Evolutionary conservation across 1,140 invertebrate genomes (phyloP).

Genomic region (Phymastichus coffea): DNA sequence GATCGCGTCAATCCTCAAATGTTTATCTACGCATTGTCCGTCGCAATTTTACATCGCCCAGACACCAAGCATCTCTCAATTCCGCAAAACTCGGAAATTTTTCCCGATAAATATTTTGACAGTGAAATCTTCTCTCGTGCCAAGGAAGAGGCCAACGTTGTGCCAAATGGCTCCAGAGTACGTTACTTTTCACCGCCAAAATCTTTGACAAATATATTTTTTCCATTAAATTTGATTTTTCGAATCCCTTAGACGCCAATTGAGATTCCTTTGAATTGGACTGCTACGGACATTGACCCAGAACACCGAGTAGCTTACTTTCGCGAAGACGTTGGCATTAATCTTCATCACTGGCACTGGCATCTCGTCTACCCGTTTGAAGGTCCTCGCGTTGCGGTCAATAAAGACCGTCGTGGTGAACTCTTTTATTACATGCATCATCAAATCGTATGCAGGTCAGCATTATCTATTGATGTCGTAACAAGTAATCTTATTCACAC

Average conservation of each 20-base stretch:
- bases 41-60: constrained; percentile 71
- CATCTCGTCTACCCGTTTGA: constrained; percentile 78
- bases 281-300: constrained; percentile 69
- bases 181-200: no score
- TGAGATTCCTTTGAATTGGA: constrained; percentile 72
- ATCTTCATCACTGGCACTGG: constrained; percentile 82
- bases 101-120: constrained; percentile 79
- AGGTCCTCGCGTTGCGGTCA: constrained; percentile 55
- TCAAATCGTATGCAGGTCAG: constrained; percentile 60
- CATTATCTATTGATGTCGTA: no score
- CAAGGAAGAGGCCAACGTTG: constrained; percentile 68
- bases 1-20: constrained; percentile 75
- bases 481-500: no score
- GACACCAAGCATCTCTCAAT: constrained; percentile 73
- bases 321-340: constrained; percentile 62
- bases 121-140: constrained; percentile 67
- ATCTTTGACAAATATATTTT: no score
- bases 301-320: constrained; percentile 71
- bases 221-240: no score
- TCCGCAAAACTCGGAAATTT: constrained; percentile 69
- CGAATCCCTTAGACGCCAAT: no score
- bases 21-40: constrained; percentile 76
- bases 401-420: constrained; percentile 63
- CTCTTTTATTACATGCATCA: constrained; percentile 66
- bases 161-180: constrained; percentile 65